Base-by-base conservation (phyloP, 2,113 vertebrate genomes). In the Oncorhynchus kisutch region DNA sequence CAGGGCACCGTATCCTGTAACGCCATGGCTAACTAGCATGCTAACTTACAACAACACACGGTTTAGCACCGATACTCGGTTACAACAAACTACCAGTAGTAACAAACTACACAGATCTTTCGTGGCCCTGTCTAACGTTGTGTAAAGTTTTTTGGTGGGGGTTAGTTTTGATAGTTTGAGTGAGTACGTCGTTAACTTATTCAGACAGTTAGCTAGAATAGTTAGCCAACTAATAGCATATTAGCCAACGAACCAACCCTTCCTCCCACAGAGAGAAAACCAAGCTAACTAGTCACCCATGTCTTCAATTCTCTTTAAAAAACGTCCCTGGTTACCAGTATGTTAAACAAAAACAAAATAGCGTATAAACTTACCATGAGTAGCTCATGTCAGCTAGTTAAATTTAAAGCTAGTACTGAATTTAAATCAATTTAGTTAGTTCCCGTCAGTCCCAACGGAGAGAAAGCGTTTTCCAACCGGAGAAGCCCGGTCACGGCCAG, bases 201-300 rank as follows among this genome's bases (percentile, higher is more conserved):
- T 88, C 60, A 80, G 39, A 39, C 75, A 72, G 83, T 83, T 87
- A 86, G 85, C 85, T 88, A 85, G 75, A 20, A 79, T 51, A 78
- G 81, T 45, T 84, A 74, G 86, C 81, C n/a, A n/a, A n/a, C n/a
- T n/a, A n/a, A n/a, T n/a, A 51, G 51, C 51, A 54, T 54, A 54
- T 82, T 91, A 91, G 88, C 86, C 86, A 84, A 83, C 85, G 78
- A 87, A 86, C 1, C 31, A 34, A 85, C 83, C 89, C 88, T 88
- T 88, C 80, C 87, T 84, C 78, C 82, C 57, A 54, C 18, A 81
- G 74, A 75, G 64, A 81, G 76, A 82, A 89, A 82, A 20, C 82
- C 79, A 82, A 74, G 22, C 24, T 34, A 67, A 82, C 86, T 77
- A 81, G 75, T 83, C 87, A 82, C 88, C 89, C 87, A 89, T 87